Percentiles rank a stretch among this genome's conserved stretches.
Conservation (phyloP, 2,888 invertebrate species). For the Tillus elongatus region DNA sequence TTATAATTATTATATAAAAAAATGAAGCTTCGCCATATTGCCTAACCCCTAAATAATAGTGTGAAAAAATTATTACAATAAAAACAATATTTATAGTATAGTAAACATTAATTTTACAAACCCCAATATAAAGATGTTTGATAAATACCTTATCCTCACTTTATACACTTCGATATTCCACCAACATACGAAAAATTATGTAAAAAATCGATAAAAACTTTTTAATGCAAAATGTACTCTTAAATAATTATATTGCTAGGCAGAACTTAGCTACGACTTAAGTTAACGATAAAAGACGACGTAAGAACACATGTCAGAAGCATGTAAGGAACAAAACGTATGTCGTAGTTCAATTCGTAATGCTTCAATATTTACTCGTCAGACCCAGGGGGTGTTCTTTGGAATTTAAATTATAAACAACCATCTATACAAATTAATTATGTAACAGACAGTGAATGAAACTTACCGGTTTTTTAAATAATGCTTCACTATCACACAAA, state of each 20-base stretch:
- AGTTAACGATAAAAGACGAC: slow-evolving; percentile 30
- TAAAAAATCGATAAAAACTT: slow-evolving; percentile 42
- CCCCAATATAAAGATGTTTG: slow-evolving; percentile 16
- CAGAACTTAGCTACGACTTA: slow-evolving; percentile 34
- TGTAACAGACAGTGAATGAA: slow-evolving; percentile 13
- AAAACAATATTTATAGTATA: slow-evolving; percentile 33
- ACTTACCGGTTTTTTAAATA: too few relatives aligned
- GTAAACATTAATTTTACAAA: slow-evolving; percentile 21
- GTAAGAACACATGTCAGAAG: slow-evolving; percentile 33
- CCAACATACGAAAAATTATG: slow-evolving; percentile 33
- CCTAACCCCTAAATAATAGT: slow-evolving; percentile 40
- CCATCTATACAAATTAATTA: slow-evolving; percentile 19
- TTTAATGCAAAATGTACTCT: slow-evolving; percentile 44
- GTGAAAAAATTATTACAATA: slow-evolving; percentile 36
- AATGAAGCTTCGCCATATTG: slow-evolving; percentile 42
- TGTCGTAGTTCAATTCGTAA: slow-evolving; percentile 28
- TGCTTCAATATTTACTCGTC: slow-evolving; percentile 38
- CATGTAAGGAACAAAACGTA: slow-evolving; percentile 32
- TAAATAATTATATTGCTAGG: slow-evolving; percentile 43
- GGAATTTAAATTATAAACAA: slow-evolving; percentile 36
- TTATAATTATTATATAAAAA: too few relatives aligned
- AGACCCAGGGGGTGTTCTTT: slow-evolving; percentile 37
- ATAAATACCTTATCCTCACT: slow-evolving; percentile 27
- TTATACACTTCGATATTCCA: slow-evolving; percentile 25
- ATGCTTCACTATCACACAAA: too few relatives aligned